Base-by-base conservation (phyloP, 2,888 invertebrate genomes). In the Belgica antarctica region DNA sequence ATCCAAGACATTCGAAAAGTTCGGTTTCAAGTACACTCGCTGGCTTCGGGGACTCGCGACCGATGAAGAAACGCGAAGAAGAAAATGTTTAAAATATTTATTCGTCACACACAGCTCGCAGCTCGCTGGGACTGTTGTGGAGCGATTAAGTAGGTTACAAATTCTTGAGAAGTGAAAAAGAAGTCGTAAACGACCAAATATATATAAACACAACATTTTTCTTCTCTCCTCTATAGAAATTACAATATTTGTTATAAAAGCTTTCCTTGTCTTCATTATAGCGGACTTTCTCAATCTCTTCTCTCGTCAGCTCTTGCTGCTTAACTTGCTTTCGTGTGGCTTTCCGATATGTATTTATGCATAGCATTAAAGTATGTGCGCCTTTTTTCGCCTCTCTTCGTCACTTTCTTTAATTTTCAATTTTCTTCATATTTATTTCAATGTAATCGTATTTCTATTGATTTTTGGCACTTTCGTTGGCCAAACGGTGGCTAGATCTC, bases 221-320 rank as follows among this genome's bases (percentile, higher is more conserved):
- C 12, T 31, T 31, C n/a, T n/a, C n/a, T n/a, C n/a, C n/a, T 41
- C 41, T 71, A 59, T 68, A 66, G 47, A 66, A 62, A 34, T 31
- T 62, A 15, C 27, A 24, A 70, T 70, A 63, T 71, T 61, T 41
- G 57, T 27, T 71, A 59, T 59, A 59, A 68, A 52, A 68, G 68
- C 68, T 68, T 63, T 70, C 63, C 62, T 70, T 62, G 70, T 71
- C 46, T 65, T 65, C 70, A 68, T 36, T 69, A 71, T 71, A 70
- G 71, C 71, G 71, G 52, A 71, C 71, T 71, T 71, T 71, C 71
- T 71, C 71, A 71, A 71, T 71, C 63, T 52, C 52, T 52, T 52
- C 52, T 52, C 22, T 52, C 52, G 52, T 52, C 57, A 12, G 52
- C 31, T 31, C 24, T 62, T 31, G 46, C 59, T 41, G 34, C 34